phyloP scores from a whole-genome alignment of 64 coral and sea anemone genomes.

The Astreopora myriophthalma region DNA sequence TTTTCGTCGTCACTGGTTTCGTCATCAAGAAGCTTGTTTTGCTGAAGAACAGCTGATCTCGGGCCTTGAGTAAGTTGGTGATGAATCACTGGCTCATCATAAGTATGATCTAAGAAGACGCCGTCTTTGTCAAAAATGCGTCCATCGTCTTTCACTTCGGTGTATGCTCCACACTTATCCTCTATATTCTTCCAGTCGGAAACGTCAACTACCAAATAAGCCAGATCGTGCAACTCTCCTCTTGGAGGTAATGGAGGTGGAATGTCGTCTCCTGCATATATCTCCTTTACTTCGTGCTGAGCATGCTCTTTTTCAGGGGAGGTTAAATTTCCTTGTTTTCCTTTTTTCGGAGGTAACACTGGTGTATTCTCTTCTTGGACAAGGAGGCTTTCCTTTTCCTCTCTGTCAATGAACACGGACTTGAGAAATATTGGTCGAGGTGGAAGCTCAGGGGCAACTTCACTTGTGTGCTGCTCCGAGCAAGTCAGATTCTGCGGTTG shows the following conservation, averaged over 20 bases:
- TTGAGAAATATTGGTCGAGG: not conserved
- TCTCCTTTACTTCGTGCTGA: not conserved
- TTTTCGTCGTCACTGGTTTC: not conserved
- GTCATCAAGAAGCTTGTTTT: not conserved
- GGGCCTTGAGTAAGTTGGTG: not conserved
- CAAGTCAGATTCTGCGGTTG: not conserved
- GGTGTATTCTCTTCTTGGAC: not conserved
- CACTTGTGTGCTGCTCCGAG: not conserved
- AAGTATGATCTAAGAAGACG: not conserved
- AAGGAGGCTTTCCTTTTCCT: not conserved
- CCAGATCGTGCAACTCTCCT: not conserved
- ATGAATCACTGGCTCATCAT: not conserved
- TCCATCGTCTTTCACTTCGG: not conserved
- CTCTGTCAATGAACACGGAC: not conserved
- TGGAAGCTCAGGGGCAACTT: not conserved
- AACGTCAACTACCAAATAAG: not conserved
- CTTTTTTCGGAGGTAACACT: not conserved
- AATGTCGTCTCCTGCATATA: not conserved
- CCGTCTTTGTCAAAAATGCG: not conserved
- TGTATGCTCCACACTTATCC: not conserved
- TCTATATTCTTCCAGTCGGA: not conserved
- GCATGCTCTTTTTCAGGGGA: not conserved
- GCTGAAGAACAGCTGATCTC: not conserved
- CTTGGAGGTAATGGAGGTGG: slow-evolving; percentile 5
- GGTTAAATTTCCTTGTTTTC: not conserved